Percentiles rank a stretch among this genome's conserved stretches.
Evolutionary conservation across 2,113 vertebrate genomes (phyloP).

Genomic region (Vimba vimba): DNA sequence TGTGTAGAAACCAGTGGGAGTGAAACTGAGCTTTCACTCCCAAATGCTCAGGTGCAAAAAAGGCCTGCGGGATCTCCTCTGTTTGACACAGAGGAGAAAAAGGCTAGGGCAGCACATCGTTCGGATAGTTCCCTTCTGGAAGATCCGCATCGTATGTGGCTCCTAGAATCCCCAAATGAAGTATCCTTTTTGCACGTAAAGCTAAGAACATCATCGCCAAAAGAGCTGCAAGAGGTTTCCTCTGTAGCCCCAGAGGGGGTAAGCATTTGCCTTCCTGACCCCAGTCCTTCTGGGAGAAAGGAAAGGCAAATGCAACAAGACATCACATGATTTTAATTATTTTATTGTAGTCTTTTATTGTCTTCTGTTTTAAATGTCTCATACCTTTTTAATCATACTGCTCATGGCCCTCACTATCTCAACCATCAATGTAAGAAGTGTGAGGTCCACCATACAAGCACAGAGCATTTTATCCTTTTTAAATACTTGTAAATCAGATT

Average conservation of each 20-base stretch:
- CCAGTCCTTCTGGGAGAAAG: neutral
- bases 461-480: slow-evolving; percentile 35
- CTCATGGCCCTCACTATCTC: neutral
- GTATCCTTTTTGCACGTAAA: no score
- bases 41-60: neutral
- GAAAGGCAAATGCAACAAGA: neutral
- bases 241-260: neutral
- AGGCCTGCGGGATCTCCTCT: neutral
- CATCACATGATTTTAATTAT: neutral
- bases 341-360: neutral
- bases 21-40: neutral
- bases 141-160: no score
- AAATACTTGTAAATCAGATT: neutral
- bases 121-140: no score
- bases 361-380: neutral
- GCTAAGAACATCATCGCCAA: neutral
- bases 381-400: neutral
- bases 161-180: no score
- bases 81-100: neutral
- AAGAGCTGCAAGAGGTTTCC: neutral
- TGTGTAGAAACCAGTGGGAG: neutral
- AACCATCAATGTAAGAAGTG: neutral
- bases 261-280: neutral
- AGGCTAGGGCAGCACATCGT: neutral
- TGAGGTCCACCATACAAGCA: neutral